Conservation (phyloP, 2,888 invertebrate species). For the Sarcophaga variegata region DNA sequence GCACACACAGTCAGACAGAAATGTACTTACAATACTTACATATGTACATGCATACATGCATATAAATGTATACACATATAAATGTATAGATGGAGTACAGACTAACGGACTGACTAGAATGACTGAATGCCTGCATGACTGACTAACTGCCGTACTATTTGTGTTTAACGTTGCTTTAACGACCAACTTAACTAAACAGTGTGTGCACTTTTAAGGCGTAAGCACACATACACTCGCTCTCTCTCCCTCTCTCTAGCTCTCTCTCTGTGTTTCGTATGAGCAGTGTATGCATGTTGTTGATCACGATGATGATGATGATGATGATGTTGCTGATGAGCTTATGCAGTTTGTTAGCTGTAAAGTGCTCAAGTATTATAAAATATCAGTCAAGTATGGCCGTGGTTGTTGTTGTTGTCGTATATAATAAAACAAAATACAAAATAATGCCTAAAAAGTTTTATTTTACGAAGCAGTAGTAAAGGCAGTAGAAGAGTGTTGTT, state of each 20-base stretch:
- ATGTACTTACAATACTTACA: not conserved
- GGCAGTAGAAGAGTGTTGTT: constrained; percentile 35
- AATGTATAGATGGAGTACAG: constrained; percentile 6
- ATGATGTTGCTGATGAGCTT: not conserved
- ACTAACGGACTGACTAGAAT: not conserved
- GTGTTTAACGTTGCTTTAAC: not conserved
- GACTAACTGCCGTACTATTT: not conserved
- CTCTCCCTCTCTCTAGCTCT: no score
- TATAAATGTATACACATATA: not conserved
- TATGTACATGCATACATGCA: no score
- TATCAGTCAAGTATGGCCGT: constrained; percentile 52
- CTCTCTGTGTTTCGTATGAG: not conserved
- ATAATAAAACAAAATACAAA: constrained; percentile 47
- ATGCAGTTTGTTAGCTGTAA: constrained; percentile 26
- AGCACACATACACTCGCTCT: not conserved
- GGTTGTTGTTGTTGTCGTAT: constrained; percentile 16
- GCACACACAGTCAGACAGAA: constrained; percentile 54
- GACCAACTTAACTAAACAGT: not conserved
- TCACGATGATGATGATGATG: not conserved
- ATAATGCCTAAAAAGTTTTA: constrained; percentile 59
- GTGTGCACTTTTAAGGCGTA: not conserved
- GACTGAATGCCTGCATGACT: not conserved
- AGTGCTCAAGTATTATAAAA: constrained; percentile 27
- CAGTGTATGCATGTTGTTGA: not conserved
- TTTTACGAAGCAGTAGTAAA: constrained; percentile 32